These are phyloP conservation scores for Anguilla marmorata DNA, from an alignment of 2,797 vertebrate genomes.

Conservation along the genomic window DNA sequence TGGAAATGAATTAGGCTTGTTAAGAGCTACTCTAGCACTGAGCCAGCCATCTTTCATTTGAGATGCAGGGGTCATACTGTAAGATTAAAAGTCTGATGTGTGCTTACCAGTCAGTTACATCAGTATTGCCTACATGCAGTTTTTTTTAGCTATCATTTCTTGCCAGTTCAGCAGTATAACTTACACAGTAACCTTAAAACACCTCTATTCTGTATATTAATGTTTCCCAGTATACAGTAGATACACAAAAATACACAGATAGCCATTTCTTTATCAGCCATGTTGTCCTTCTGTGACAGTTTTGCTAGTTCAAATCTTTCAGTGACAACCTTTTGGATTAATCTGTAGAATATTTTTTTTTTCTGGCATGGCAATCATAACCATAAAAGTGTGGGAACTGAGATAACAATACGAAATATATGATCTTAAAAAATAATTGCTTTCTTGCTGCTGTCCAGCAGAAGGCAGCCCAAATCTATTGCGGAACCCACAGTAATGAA, in stretches of 20 bases:
- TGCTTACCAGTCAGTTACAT: neutral
- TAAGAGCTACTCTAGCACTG: neutral
- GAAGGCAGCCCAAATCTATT: neutral
- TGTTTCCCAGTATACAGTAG: neutral
- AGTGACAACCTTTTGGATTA: too few relatives aligned
- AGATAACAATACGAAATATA: neutral
- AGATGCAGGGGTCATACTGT: neutral
- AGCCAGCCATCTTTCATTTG: neutral
- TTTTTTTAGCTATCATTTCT: neutral
- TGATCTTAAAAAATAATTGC: neutral
- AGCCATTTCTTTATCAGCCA: too few relatives aligned
- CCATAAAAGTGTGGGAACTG: neutral
- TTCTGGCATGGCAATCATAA: too few relatives aligned
- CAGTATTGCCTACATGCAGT: neutral
- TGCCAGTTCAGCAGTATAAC: neutral
- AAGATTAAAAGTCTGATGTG: neutral
- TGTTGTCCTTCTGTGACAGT: too few relatives aligned
- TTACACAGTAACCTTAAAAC: neutral
- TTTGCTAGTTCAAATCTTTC: too few relatives aligned
- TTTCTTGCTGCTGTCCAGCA: slow-evolving; percentile 1
- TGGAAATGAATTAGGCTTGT: neutral
- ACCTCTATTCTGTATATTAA: neutral
- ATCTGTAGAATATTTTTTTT: too few relatives aligned
- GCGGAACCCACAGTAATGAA: neutral
- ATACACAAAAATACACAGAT: neutral